Evolutionary conservation across 2,797 vertebrate species (phyloP).

Genomic region (Falco rusticolus): DNA sequence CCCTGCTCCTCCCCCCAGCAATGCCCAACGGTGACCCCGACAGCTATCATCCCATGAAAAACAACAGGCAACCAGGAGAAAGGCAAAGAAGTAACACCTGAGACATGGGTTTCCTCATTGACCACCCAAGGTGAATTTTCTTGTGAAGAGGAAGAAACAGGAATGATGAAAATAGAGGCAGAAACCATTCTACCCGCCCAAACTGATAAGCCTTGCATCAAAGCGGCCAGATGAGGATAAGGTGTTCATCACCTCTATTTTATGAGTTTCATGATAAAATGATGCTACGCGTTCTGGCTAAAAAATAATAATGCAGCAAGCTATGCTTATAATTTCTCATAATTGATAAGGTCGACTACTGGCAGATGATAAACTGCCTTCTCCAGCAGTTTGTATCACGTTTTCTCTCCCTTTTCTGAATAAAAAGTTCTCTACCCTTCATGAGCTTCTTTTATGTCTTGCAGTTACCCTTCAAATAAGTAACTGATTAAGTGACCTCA

Average conservation of each 20-base stretch:
- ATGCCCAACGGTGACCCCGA: neutral
- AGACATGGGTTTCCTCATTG: neutral
- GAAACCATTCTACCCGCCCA: neutral
- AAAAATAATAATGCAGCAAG: neutral
- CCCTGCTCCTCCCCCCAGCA: neutral
- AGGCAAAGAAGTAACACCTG: neutral
- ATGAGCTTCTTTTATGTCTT: neutral
- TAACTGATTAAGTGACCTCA: neutral
- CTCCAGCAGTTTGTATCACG: neutral
- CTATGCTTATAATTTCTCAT: neutral
- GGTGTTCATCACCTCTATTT: neutral
- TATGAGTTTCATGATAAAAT: slow-evolving; percentile 7
- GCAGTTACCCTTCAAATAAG: slow-evolving; percentile 6
- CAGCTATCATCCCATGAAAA: neutral
- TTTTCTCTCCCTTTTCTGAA: neutral
- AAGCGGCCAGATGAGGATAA: neutral
- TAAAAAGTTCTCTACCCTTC: neutral
- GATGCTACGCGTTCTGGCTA: neutral
- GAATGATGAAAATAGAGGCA: neutral
- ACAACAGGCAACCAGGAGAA: neutral
- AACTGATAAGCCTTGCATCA: neutral
- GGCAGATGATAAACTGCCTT: slow-evolving; percentile 23
- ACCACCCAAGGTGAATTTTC: neutral
- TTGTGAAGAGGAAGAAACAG: neutral
- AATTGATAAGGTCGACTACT: neutral